Percentiles rank a stretch among this genome's conserved stretches.
These are phyloP conservation scores for Ferrisia virgata DNA, from an alignment of 2,888 invertebrate species.

Conservation along the genomic window DNA sequence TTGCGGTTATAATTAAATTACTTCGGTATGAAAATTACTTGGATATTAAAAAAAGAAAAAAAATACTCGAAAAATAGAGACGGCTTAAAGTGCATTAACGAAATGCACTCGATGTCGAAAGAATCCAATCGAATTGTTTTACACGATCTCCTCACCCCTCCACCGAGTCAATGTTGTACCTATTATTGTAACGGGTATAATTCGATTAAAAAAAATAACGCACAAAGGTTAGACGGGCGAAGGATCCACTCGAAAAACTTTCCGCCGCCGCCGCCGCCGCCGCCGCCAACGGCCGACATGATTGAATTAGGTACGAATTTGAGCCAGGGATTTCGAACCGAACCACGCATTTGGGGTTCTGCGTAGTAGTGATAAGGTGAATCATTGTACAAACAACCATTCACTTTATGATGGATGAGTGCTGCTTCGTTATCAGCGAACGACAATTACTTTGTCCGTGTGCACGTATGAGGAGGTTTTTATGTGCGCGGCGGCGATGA, in stretches of 20 bases:
- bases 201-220: slow-evolving; percentile 18
- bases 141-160: neutral
- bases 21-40: too few species aligned
- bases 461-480: neutral
- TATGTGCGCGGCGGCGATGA: neutral
- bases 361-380: slow-evolving; percentile 46
- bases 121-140: too few species aligned
- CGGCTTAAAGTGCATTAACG: too few species aligned
- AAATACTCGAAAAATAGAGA: too few species aligned
- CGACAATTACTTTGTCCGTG: slow-evolving; percentile 29
- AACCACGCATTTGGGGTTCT: slow-evolving; percentile 43
- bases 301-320: slow-evolving; percentile 33
- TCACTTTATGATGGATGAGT: slow-evolving; percentile 46
- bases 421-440: slow-evolving; percentile 43
- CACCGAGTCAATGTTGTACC: neutral
- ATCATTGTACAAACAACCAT: slow-evolving; percentile 46
- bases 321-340: slow-evolving; percentile 36
- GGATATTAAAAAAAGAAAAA: too few species aligned
- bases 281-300: too few species aligned
- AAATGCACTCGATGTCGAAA: too few species aligned
- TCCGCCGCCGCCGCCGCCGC: neutral
- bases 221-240: neutral
- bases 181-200: neutral
- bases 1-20: too few species aligned
- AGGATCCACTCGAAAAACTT: slow-evolving; percentile 6